Base-by-base conservation (phyloP, 2,113 vertebrate genomes). In the Malurus cyaneus region DNA sequence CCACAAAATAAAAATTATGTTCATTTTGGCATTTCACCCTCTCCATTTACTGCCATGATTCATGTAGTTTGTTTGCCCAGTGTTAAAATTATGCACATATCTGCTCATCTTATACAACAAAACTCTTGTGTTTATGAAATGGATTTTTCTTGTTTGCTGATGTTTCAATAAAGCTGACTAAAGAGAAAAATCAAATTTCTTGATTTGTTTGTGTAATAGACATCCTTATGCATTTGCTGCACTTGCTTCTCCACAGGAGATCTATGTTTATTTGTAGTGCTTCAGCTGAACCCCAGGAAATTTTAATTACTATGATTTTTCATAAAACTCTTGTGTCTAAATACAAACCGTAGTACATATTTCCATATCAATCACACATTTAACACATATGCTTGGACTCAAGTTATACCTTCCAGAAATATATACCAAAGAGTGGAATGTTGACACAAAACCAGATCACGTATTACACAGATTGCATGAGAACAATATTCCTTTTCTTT, bases 1-100 rank as follows among this genome's bases (percentile, higher is more conserved):
- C 66, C 56, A 69, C 18, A 96, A 80, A 96, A 52, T 29, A 94
- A 96, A 96, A 93, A 66, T 70, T 42, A 76, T 5, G 31, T 66
- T 89, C 1, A 86, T 84, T 91, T 72, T 60, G 15, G 34, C 34
- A 24, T 61, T 60, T 31, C 7, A 83, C 28, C 12, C 53, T 39
- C 72, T 80, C 44, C 94, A 34, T 39, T 62, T 61, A 89, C 32
- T 80, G 39, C 24, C 74, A 34, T 26, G 16, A 76, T 21, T 77
- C 9, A 59, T 4, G 14, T 12, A 52, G 34, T 16, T 78, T 67
- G 57, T 65, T 74, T 74, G 14, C 5, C 39, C n/a, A 52, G 19
- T 42, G 31, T 42, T 67, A 74, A 12, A 71, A 62, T 54, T 54
- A 62, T 39, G 83, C 24, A 72, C 1, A 1, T 24, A 65, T 20